Evolutionary conservation across 2,888 invertebrate species (phyloP).

Genomic region (Polydrusus tereticollis): DNA sequence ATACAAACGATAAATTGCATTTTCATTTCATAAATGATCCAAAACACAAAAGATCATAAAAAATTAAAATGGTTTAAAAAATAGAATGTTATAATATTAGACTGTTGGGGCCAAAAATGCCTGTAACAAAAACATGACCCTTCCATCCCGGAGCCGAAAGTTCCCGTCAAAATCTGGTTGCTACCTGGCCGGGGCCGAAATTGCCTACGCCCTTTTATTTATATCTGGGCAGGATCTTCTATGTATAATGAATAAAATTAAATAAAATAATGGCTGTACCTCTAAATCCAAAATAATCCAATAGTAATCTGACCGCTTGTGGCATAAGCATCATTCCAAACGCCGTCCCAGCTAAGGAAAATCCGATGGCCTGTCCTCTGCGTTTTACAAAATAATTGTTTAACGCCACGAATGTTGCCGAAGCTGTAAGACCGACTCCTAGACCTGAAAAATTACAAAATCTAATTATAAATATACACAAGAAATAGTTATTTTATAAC

Average conservation of each 20-base stretch:
- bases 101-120: no score
- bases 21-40: no score
- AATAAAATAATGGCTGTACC: conserved; percentile 58
- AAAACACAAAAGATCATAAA: no score
- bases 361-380: conserved; percentile 83
- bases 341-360: conserved; percentile 85
- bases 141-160: no score
- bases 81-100: no score
- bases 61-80: no score
- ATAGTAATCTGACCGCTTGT: conserved; percentile 76
- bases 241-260: not conserved
- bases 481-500: not conserved
- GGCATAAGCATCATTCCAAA: conserved; percentile 86
- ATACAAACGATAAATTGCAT: no score
- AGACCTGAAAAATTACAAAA: conserved; percentile 70
- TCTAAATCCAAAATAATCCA: conserved; percentile 75
- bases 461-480: not conserved
- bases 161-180: no score
- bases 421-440: conserved; percentile 82
- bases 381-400: conserved; percentile 83
- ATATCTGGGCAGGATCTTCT: no score
- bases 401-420: conserved; percentile 83
- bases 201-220: no score
- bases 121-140: no score
- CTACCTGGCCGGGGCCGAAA: no score